Evolutionary conservation across 2,888 invertebrate genomes (phyloP).

Genomic region (Cancer borealis): DNA sequence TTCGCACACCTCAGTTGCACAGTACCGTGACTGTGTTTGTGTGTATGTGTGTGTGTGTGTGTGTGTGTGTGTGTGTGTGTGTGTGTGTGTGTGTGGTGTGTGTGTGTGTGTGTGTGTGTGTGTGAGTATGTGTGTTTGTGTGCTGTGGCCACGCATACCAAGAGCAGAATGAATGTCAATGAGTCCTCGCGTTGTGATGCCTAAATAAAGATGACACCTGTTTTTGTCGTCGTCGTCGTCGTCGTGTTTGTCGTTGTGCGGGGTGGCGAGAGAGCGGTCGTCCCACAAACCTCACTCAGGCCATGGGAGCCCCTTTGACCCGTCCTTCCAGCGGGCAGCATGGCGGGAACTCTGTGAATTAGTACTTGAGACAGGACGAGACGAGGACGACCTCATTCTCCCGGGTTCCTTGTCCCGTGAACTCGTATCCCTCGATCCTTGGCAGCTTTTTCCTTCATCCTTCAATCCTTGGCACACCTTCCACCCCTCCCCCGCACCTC

Average conservation of each 20-base stretch:
- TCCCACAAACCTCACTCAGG: neutral
- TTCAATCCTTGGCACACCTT: neutral
- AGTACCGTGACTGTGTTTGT: constrained; percentile 4
- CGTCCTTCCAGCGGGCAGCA: neutral
- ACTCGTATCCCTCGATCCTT: neutral
- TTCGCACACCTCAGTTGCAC: neutral
- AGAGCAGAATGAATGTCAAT: neutral
- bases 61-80: constrained; percentile 20
- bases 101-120: constrained; percentile 37
- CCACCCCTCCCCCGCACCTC: neutral
- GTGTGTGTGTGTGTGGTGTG: constrained; percentile 28
- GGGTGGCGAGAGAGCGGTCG: neutral
- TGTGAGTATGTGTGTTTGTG: neutral
- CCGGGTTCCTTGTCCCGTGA: neutral
- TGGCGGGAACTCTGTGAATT: neutral
- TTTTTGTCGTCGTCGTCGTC: neutral
- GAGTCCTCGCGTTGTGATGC: neutral
- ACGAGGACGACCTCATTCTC: neutral
- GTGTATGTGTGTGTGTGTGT: constrained; percentile 54
- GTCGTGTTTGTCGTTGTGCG: neutral
- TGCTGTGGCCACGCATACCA: neutral
- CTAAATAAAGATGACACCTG: neutral
- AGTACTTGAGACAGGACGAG: neutral
- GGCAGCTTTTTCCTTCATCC: neutral
- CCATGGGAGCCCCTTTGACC: neutral